Conservation (phyloP, 2,113 vertebrate species). For the Callocephalon fimbriatum region DNA sequence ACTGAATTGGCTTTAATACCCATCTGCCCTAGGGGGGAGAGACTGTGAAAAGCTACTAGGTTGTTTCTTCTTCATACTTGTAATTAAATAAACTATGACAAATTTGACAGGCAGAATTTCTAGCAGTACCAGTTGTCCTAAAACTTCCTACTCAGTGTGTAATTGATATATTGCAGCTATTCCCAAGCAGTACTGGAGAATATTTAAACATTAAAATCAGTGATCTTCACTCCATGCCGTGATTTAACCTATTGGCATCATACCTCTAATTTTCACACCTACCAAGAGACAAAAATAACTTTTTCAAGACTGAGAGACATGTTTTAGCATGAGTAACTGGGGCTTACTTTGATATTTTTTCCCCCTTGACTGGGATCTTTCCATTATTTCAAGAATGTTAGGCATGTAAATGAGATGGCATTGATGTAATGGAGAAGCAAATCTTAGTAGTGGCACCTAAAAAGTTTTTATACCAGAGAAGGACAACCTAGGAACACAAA, state of each 20-base stretch:
- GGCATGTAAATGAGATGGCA: neutral
- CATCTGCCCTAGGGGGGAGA: slow-evolving; percentile 69
- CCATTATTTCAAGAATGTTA: neutral
- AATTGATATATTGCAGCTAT: slow-evolving; percentile 25
- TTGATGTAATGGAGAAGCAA: neutral
- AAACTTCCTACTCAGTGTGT: slow-evolving; percentile 10
- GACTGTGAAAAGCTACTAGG: slow-evolving; percentile 66
- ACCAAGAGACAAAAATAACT: neutral
- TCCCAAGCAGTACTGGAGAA: neutral
- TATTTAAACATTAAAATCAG: slow-evolving; percentile 11
- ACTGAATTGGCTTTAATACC: slow-evolving; percentile 77
- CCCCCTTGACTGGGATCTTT: neutral
- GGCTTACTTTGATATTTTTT: neutral
- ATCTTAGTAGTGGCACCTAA: neutral
- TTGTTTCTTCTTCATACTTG: slow-evolving; percentile 81
- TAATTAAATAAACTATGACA: slow-evolving; percentile 85
- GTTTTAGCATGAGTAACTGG: neutral
- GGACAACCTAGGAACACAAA: neutral
- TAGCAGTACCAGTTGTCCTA: slow-evolving; percentile 45
- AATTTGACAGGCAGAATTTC: slow-evolving; percentile 74
- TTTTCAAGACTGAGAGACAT: neutral
- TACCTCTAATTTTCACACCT: slow-evolving; percentile 28
- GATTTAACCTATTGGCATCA: slow-evolving; percentile 2
- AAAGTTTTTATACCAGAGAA: neutral
- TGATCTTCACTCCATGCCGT: neutral